phyloP scores from a whole-genome alignment of 2,113 vertebrate species.

The Casuarius casuarius region DNA sequence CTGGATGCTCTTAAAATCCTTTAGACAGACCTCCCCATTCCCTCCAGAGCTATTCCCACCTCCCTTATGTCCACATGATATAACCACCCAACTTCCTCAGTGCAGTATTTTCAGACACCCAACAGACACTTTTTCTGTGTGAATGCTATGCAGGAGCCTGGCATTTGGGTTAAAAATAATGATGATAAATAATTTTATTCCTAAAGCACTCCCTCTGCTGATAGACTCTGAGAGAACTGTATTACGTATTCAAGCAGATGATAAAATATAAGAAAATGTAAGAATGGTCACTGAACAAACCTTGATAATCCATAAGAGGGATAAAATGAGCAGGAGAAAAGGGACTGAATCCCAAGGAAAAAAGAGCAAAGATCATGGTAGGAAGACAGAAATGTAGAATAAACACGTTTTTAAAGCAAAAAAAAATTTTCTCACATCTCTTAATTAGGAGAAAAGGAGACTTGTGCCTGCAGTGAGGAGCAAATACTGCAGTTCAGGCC shows the following conservation, averaged over 20 bases:
- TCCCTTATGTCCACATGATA: neutral
- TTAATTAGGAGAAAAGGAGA: neutral
- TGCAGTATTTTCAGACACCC: neutral
- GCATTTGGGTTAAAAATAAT: neutral
- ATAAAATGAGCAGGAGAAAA: neutral
- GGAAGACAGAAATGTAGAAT: neutral
- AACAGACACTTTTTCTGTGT: neutral
- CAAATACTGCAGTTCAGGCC: neutral
- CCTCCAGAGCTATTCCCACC: neutral
- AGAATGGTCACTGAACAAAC: neutral
- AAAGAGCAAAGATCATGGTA: neutral
- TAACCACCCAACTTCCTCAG: neutral
- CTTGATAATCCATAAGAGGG: neutral
- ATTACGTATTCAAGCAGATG: neutral
- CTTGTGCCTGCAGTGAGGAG: neutral
- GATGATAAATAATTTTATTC: constrained; percentile 8
- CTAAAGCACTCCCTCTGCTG: constrained; percentile 56
- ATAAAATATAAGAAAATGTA: neutral
- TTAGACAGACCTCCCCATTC: neutral
- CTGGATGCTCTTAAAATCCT: neutral
- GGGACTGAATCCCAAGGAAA: neutral
- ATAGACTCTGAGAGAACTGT: neutral
- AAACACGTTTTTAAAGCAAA: neutral
- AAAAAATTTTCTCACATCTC: neutral
- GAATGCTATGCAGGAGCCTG: neutral